Conservation (phyloP, 2,888 invertebrate species). For the Rhingia campestris region DNA sequence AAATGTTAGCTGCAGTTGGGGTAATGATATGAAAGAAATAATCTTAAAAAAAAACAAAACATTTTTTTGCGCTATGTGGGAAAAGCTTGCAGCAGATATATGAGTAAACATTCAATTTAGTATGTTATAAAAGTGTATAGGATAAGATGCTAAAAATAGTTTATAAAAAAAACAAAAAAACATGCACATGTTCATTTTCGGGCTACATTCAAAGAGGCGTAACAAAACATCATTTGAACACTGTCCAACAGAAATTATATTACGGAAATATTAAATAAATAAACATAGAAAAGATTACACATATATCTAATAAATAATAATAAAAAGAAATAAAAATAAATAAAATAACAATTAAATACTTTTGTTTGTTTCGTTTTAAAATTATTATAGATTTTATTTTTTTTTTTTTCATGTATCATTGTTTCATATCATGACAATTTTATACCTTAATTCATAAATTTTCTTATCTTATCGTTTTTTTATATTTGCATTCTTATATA, state of each 20-base stretch:
- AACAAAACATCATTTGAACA: constrained; percentile 53
- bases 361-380: constrained; percentile 57
- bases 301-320: neutral
- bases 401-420: constrained; percentile 62
- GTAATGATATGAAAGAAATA: too few relatives aligned
- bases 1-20: too few relatives aligned
- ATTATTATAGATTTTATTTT: constrained; percentile 63
- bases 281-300: neutral
- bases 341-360: constrained; percentile 51
- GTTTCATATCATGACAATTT: constrained; percentile 68
- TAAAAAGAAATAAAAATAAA: constrained; percentile 11
- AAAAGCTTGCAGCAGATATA: constrained; percentile 11
- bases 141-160: constrained; percentile 24
- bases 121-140: constrained; percentile 20
- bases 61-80: constrained; percentile 1
- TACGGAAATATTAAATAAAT: constrained; percentile 17
- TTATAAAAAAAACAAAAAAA: constrained; percentile 17
- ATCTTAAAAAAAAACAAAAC: too few relatives aligned
- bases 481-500: constrained; percentile 18
- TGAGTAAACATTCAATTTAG: neutral
- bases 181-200: constrained; percentile 54
- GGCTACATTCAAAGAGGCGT: constrained; percentile 48
- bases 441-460: constrained; percentile 32
- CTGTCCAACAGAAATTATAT: constrained; percentile 19
- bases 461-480: constrained; percentile 30